These are phyloP conservation scores for Chrysopilus asiliformis DNA, from an alignment of 2,888 invertebrate species.

Conservation along the genomic window DNA sequence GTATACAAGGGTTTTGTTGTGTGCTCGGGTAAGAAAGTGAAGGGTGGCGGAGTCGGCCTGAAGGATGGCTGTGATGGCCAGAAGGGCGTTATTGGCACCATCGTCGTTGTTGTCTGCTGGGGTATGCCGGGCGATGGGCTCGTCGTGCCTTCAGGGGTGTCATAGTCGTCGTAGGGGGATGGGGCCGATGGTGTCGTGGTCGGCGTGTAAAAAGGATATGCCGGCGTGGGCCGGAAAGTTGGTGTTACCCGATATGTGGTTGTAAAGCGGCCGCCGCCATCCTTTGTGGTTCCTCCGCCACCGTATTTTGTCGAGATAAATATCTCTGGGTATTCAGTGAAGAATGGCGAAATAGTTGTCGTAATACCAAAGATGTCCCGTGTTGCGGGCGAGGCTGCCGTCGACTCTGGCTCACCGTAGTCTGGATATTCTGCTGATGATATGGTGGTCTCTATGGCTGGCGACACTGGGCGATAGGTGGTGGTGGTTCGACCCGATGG, in stretches of 20 bases:
- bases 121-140: background rate
- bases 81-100: conserved; percentile 10
- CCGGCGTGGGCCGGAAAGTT: background rate
- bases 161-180: conserved; percentile 10
- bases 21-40: conserved; percentile 14
- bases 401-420: conserved; percentile 17
- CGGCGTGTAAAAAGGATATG: conserved; percentile 9
- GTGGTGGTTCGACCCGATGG: conserved; percentile 17
- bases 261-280: conserved; percentile 24
- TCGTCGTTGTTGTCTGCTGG: conserved; percentile 13
- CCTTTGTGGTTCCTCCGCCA: conserved; percentile 20
- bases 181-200: conserved; percentile 15
- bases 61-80: conserved; percentile 13
- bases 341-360: conserved; percentile 32
- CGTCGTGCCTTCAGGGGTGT: conserved; percentile 17
- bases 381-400: conserved; percentile 7
- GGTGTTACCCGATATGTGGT: conserved; percentile 22
- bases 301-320: conserved; percentile 27
- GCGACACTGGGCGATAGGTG: conserved; percentile 5
- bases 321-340: conserved; percentile 33
- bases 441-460: background rate
- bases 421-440: conserved; percentile 14
- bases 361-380: conserved; percentile 20
- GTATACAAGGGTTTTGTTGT: conserved; percentile 18
- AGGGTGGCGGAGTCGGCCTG: conserved; percentile 17